Base-by-base conservation (phyloP, 92 coral and sea anemone genomes). In the Isaurus tuberculatus region DNA sequence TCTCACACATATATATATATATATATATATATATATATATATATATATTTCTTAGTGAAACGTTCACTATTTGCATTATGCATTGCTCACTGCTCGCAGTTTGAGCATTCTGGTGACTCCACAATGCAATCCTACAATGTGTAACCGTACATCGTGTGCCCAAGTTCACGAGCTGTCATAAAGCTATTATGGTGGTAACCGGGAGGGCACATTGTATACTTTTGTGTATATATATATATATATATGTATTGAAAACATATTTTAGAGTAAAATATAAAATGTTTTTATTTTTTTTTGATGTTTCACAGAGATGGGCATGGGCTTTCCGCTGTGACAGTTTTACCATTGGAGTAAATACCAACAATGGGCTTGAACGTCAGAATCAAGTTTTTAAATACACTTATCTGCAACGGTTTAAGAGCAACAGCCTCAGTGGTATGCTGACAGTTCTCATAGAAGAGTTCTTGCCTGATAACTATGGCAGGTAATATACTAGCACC, bases 341-440 rank as follows among this genome's bases (percentile, higher is more conserved):
- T n/a, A n/a, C n/a, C n/a, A n/a, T n/a, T n/a, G n/a, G n/a, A n/a
- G n/a, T n/a, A n/a, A 90, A 87, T 55, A 90, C 94, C 23, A 90
- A 90, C 69, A 90, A 90, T 75, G 94, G 94, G 8, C 65, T 90
- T 10, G 94, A 90, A 44, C 61, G 93, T 23, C 93, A 90, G 61
- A 90, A 87, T 72, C 55, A 86, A 23, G 83, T 75, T 8, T 90
- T 90, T 72, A 90, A 90, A 75, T 81, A 83, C 79, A 70, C 83
- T 46, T 90, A 90, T 83, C 66, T 88, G 3, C 85, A 84, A 42
- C 25, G 30, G 8, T 79, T 49, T 72, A 88, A 79, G 48, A 34
- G 43, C 28, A 79, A 27, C 83, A 87, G 89, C 69, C 72, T 91
- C 44, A 84, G 94, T 57, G 87, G 85, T 3, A 88, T 88, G 94